Evolutionary conservation across 2,888 invertebrate genomes (phyloP), one percentile per base, ranked within the genome.

Genomic region (Drosophila limbata): DNA sequence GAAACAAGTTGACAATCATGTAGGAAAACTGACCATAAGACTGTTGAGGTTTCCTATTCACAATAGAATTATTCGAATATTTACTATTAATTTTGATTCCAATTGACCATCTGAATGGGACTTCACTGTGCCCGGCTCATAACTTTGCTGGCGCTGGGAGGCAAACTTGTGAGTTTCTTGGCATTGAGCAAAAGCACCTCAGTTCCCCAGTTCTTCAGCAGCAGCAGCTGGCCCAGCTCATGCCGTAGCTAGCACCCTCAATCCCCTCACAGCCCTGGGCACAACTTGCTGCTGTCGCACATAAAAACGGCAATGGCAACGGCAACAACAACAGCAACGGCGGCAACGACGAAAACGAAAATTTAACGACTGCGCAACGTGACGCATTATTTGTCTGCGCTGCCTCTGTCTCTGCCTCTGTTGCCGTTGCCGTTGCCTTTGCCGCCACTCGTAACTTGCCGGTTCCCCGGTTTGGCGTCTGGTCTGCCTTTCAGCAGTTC

Each of bases 281-380:
- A 61, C 47, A 68, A 48, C 28, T 48, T 63, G 47, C 70, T 68
- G 53, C 67, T 77, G 80, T 81, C 81, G 82, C 83, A 81, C 83
- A 85, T 84, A 84, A 84, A 85, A 85, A 85, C 81, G 62, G 79
- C 79, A 77, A 69, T 21, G 51, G 67, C 63, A 67, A 61, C 67
- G 62, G 53, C 59, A 48, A 33, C 25, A 25, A 1, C 8, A 25
- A 25, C 25, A 25, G 64, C 63, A 67, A 63, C 39, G 31, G 44
- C 53, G 35, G 35, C 63, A 62, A 82, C 80, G 77, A 81, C 79
- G 88, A 82, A 85, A 87, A 87, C 85, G 84, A 84, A 84, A 84
- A 84, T 84, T 84, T 84, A 84, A 84, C 84, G 84, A 84, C 84
- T 84, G 84, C 84, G 84, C 84, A 84, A 84, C 84, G 84, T 84